Base-by-base conservation (phyloP, 2,797 vertebrate genomes). In the Dryobates pubescens region DNA sequence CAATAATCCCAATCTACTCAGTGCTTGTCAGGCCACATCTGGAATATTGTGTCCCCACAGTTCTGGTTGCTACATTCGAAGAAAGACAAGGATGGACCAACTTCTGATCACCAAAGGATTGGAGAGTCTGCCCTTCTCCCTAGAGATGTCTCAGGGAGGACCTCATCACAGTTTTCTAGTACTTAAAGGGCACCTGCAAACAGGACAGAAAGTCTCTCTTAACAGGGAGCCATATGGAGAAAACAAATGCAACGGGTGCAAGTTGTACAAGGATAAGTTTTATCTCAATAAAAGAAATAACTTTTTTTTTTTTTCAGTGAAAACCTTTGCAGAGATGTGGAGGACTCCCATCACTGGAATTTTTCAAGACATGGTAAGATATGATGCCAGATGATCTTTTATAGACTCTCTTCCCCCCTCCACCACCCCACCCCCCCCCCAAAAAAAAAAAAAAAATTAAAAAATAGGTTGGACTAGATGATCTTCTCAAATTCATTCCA, bases 161-260 rank as follows among this genome's bases (percentile, higher is more conserved):
- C 9, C 11, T 57, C 16, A 15, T 36, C 47, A 43, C 10, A 32
- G 19, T 53, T 53, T 89, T 64, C 29, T 26, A 43, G 20, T 19
- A 69, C 9, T 51, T 68, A 45, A 68, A 77, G 27, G 29, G 7
- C 8, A 26, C 9, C 4, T 23, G 24, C 19, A 69, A 47, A 73
- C 26, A 45, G 13, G 29, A 72, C 0, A 0, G 17, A 82, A 23
- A 26, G 17, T 62, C 17, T 11, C 6, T 59, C 0, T 2, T 57
- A 17, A 61, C 17, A 54, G 68, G 22, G 4, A 68, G 10, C 5
- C 34, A 56, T 11, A 29, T 4, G 13, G n/a, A 83, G 47, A 54
- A 83, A 10, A 47, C 24, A 72, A 19, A 47, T 47, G 45, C 45
- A 47, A 47, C 19, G 45, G 19, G 4, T 7, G 13, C 14, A 73